Evolutionary conservation across 2,797 vertebrate genomes (phyloP), one percentile per base, ranked within the genome.

Genomic region (Clarias fuscus): DNA sequence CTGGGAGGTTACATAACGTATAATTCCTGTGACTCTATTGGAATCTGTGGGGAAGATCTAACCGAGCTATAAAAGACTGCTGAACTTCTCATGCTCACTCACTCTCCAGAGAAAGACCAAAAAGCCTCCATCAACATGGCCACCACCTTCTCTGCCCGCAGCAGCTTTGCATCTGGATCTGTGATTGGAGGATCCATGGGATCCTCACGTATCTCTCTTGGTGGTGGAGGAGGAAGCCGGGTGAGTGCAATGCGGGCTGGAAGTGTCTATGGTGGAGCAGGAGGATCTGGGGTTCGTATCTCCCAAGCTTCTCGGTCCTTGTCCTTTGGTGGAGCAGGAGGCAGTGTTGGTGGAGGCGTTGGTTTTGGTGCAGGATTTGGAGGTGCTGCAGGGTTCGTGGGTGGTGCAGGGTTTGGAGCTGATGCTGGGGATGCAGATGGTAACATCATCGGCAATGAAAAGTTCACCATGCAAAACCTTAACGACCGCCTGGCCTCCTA

Each of bases 401-500:
- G 20, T 15, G n/a, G n/a, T 20, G 27, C 48, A 30, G 75, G 53
- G 15, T 58, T 58, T 6, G 53, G 53, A 58, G 53, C 15, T 53
- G 27, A 53, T 33, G 75, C 27, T 77, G 75, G 75, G 17, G 75
- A 77, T 58, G 75, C 2, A 2, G 75, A 77, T 8, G 11, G 17
- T 18, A 77, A 8, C 53, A 59, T 59, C 27, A 77, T 77, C 4
- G 18, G 75, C 64, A 92, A 92, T 7, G 89, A 92, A 86, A 93
- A 92, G 88, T 88, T 93, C 90, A 96, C 95, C 85, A 96, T 97
- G 96, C 96, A 97, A 90, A 95, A 96, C 86, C 95, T 97, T 5
- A 97, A 97, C 0, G 95, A 96, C 56, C 97, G 96, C 83, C 91
- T 97, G 93, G 95, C 95, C 0, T 76, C 92, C 24, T 97, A 97